phyloP scores from a whole-genome alignment of 2,113 vertebrate genomes.

The Archocentrus centrarchus region DNA sequence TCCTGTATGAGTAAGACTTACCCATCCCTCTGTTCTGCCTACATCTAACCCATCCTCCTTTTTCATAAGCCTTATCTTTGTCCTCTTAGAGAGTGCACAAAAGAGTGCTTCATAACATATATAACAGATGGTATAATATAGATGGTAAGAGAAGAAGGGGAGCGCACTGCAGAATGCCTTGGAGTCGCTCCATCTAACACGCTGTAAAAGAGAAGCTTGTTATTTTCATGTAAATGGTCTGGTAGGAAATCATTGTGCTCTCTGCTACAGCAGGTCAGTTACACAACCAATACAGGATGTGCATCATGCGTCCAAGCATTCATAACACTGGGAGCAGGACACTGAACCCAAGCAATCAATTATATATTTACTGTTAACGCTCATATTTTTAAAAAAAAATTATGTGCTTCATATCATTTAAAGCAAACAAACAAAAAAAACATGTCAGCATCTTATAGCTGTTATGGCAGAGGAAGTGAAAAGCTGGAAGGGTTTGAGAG shows the following conservation, averaged over 20 bases:
- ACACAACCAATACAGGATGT: conserved; percentile 1
- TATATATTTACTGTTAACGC: background rate
- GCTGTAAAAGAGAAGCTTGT: background rate
- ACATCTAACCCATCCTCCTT: conserved; percentile 8
- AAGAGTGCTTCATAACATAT: background rate
- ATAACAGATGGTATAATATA: background rate
- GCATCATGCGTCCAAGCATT: background rate
- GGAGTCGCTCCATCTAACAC: background rate
- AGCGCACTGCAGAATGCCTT: background rate
- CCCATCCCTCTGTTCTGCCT: conserved; percentile 7
- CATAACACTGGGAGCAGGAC: background rate
- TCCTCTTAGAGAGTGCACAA: background rate
- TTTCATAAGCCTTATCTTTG: conserved; percentile 7
- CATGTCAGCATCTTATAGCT: conserved; percentile 33
- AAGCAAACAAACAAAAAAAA: background rate
- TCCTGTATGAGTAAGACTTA: conserved; percentile 65
- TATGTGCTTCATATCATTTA: background rate
- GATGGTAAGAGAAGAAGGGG: background rate
- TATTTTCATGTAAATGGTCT: background rate
- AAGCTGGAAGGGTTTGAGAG: conserved; percentile 72
- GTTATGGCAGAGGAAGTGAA: background rate
- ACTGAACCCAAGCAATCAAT: background rate
- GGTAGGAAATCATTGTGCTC: background rate
- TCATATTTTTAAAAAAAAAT: too few species aligned
- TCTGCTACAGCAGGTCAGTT: background rate